Evolutionary conservation across 2,797 vertebrate species (phyloP).

Genomic region (Coccyzus lansbergi): DNA sequence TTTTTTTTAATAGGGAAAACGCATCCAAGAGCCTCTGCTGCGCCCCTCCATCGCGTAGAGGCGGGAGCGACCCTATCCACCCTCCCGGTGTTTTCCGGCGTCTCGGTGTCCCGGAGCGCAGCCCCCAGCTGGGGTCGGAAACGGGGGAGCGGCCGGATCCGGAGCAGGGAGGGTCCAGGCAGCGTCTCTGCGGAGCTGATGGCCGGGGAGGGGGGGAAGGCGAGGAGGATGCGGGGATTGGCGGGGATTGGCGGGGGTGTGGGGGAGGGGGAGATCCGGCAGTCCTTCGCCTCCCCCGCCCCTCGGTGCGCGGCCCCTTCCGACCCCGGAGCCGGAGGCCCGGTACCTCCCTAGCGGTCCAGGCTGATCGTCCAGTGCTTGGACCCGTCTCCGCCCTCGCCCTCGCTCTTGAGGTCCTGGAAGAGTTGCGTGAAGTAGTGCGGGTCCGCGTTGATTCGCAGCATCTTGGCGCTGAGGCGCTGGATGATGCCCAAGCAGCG

Average conservation of each 20-base stretch:
- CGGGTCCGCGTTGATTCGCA: constrained; percentile 94
- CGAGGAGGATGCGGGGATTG: neutral
- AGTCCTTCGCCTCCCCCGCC: constrained; percentile 38
- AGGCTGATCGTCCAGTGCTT: constrained; percentile 86
- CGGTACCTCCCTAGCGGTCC: constrained; percentile 85
- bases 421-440: constrained; percentile 98
- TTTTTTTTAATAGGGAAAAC: neutral
- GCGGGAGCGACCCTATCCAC: neutral
- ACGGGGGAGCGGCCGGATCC: neutral
- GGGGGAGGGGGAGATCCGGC: neutral
- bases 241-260: too few species aligned
- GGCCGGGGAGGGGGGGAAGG: neutral
- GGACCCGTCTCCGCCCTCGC: constrained; percentile 77
- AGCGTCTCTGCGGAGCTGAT: constrained; percentile 2
- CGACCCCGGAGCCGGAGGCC: constrained; percentile 21
- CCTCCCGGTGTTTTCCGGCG: neutral
- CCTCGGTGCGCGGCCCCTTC: constrained; percentile 62
- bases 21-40: neutral
- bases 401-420: constrained; percentile 95
- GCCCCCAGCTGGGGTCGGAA: neutral
- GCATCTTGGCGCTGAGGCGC: constrained; percentile 94
- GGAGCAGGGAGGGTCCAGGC: constrained; percentile 15
- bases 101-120: neutral
- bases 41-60: neutral
- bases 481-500: constrained; percentile 91